phyloP scores from a whole-genome alignment of 2,113 vertebrate genomes.

The Indicator indicator region DNA sequence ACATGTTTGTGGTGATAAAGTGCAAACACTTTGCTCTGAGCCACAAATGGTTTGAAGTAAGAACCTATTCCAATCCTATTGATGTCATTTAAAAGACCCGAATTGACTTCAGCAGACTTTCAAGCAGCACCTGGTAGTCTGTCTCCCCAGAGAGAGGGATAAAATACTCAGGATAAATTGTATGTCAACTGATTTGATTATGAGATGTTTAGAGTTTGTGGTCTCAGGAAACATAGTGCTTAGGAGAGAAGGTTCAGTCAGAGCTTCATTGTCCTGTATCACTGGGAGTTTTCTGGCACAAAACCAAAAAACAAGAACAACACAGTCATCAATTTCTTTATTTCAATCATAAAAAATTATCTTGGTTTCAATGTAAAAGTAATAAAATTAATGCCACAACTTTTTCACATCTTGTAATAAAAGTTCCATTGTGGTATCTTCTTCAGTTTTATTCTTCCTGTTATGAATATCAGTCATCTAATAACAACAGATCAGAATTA shows the following conservation, averaged over 20 bases:
- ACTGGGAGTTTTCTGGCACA: background rate
- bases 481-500: background rate
- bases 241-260: background rate
- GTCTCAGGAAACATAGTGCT: background rate
- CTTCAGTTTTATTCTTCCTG: background rate
- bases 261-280: background rate
- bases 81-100: background rate
- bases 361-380: background rate
- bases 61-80: slow-evolving; percentile 1
- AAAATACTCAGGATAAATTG: background rate
- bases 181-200: background rate
- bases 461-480: background rate
- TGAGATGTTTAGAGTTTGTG: background rate
- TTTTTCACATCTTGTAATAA: background rate
- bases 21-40: slow-evolving; percentile 14
- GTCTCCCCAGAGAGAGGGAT: background rate
- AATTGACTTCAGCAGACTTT: background rate
- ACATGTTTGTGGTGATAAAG: slow-evolving; percentile 14
- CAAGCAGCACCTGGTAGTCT: background rate
- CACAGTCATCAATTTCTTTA: background rate
- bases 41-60: slow-evolving; percentile 23
- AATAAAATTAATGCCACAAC: background rate
- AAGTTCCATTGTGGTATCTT: background rate
- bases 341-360: background rate
- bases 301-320: background rate